Evolutionary conservation across 2,888 invertebrate species (phyloP), one percentile per base, ranked within the genome.

Genomic region (Zaprionus obscuricornis): DNA sequence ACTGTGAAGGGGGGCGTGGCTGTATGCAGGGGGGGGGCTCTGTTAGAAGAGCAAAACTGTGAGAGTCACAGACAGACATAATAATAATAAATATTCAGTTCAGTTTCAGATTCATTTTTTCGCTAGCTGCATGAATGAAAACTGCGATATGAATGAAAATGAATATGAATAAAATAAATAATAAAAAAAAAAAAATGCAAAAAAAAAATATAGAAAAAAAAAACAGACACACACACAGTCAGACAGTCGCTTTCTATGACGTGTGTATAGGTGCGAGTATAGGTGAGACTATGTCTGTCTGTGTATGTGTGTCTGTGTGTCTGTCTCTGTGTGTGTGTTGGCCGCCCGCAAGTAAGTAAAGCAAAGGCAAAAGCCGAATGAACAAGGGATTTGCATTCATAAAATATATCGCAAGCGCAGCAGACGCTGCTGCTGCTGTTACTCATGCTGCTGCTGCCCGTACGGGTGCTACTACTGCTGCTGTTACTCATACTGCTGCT

Each of bases 311-410:
- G 37, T 16, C 26, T 31, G 26, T 40, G 13, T 24, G n/a, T 10
- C 22, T 52, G 52, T 31, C 11, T 22, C 45, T 24, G 33, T 47
- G 45, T 26, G 42, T 11, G 50, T 52, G 45, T 45, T 46, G 47
- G 40, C 33, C 45, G 50, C 45, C 66, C 70, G 57, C 68, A 68
- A 69, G 76, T 66, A 75, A 73, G 81, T 72, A 76, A 85, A 76
- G 62, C 84, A 85, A 86, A n/a, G n/a, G n/a, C n/a, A n/a, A n/a
- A n/a, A 85, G 66, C 74, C 72, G 74, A 69, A 81, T 86, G 74
- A 84, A 82, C 82, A 74, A n/a, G 81, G 86, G 82, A 84, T 85
- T 82, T 86, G 86, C 82, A 82, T 82, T 86, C 82, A 82, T 85
- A 85, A 82, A 82, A 84, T 77, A 82, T 82, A 85, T 84, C 82